Evolutionary conservation across 2,888 invertebrate genomes (phyloP), one percentile per base, ranked within the genome.

Genomic region (Napeogenes sylphis): DNA sequence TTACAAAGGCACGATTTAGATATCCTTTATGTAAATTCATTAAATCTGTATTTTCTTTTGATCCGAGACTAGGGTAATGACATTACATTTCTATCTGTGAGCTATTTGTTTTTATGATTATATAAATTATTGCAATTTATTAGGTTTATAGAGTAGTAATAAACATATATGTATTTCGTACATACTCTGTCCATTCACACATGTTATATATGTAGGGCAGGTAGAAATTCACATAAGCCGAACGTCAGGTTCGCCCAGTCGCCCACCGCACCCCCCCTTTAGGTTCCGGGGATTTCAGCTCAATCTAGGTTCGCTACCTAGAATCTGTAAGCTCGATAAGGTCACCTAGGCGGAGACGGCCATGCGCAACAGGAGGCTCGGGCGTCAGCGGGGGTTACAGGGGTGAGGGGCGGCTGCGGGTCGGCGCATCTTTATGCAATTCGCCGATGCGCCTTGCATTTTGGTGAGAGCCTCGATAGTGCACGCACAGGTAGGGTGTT

Each of bases 361-460:
- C 51, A 51, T 51, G 51, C 51, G 51, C 51, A 51, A 12, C 30
- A 51, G 30, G 10, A 51, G 51, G 51, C 21, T 8, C 51, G 21
- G 30, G 51, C 30, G 8, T 51, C n/a, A 8, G 51, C 6, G 51
- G 51, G 51, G 51, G 51, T 21, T 8, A n/a, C 51, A 51, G 21
- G 10, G 30, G 51, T 10, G 3, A 21, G 51, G 51, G 51, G 51
- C 51, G 51, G 30, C 30, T 51, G 51, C 51, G 51, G 51, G 21
- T 30, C 30, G 12, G 51, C 51, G 51, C 51, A 30, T 30, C 21
- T 4, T 30, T 30, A 12, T 51, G 51, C 51, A 51, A 30, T 30
- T 10, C 6, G n/a, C 51, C 30, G 30, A 51, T 51, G 51, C 51
- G 51, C 51, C n/a, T 51, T 51, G 51, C 51, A 51, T 51, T 51